Evolutionary conservation across 2,113 vertebrate species (phyloP).

Genomic region (Nicator chloris): DNA sequence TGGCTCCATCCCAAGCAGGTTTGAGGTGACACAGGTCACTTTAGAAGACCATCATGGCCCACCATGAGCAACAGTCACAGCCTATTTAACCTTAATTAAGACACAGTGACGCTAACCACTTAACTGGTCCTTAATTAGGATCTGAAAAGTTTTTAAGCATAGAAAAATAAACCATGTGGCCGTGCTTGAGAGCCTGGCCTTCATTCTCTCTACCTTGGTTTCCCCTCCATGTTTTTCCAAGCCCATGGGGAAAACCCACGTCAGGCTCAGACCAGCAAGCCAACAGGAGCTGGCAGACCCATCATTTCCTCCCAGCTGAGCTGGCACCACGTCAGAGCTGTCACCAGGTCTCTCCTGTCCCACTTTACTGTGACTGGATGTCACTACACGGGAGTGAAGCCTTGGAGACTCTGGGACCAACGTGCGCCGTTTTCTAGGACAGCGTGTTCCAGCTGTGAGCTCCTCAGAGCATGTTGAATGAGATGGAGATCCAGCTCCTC

Average conservation of each 20-base stretch:
- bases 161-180: neutral
- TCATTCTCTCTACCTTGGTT: neutral
- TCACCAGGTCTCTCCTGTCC: conserved; percentile 37
- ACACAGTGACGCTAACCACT: neutral
- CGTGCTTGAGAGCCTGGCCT: neutral
- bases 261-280: neutral
- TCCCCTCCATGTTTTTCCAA: neutral
- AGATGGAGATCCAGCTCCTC: neutral
- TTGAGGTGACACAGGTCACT: neutral
- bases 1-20: neutral
- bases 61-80: neutral
- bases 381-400: neutral
- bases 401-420: conserved; percentile 29
- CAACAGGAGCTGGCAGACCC: neutral
- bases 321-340: neutral
- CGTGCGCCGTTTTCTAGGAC: neutral
- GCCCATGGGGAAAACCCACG: neutral
- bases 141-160: neutral
- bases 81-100: conserved; percentile 12
- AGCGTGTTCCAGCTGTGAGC: conserved; percentile 36
- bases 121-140: neutral
- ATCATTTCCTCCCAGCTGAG: neutral
- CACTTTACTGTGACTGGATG: neutral
- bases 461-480: neutral
- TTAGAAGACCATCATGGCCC: neutral